Conservation (phyloP, 2,888 invertebrate species). For the Cheilosia soror region DNA sequence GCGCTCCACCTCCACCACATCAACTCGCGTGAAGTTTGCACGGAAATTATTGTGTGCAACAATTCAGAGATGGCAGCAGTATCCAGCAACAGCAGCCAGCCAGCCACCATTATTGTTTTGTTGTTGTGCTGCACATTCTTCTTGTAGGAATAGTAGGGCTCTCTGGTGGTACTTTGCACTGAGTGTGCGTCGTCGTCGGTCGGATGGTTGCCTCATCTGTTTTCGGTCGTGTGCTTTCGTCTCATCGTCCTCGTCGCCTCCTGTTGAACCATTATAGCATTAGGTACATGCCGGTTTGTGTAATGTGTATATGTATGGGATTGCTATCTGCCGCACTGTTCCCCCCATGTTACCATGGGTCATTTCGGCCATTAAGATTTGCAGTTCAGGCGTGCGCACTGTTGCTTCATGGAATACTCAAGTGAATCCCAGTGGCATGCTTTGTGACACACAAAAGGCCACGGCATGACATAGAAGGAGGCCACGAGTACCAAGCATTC, state of each 20-base stretch:
- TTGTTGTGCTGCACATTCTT: slow-evolving; percentile 20
- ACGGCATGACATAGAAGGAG: slow-evolving; percentile 35
- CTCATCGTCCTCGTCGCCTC: slow-evolving; percentile 34
- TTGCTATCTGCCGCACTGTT: slow-evolving; percentile 11
- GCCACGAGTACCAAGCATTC: slow-evolving; percentile 13
- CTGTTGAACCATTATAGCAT: slow-evolving; percentile 24
- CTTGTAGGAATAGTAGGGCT: too few relatives aligned
- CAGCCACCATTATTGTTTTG: slow-evolving; percentile 40
- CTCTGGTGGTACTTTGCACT: slow-evolving; percentile 14
- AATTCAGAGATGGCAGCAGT: slow-evolving; percentile 74
- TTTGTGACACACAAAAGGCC: slow-evolving; percentile 61
- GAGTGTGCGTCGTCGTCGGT: slow-evolving; percentile 65
- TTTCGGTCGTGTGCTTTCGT: slow-evolving; percentile 13
- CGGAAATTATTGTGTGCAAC: slow-evolving; percentile 70
- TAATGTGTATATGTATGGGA: slow-evolving; percentile 4
- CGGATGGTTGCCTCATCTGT: slow-evolving; percentile 38
- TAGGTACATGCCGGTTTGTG: background rate
- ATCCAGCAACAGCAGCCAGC: slow-evolving; percentile 33
- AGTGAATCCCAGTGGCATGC: slow-evolving; percentile 60
- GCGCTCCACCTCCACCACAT: slow-evolving; percentile 8
- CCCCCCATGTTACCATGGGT: slow-evolving; percentile 65
- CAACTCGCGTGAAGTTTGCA: slow-evolving; percentile 56
- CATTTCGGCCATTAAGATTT: slow-evolving; percentile 75
- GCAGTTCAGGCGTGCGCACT: slow-evolving; percentile 73
- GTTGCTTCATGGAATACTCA: slow-evolving; percentile 51